phyloP scores from a whole-genome alignment of 2,113 vertebrate species.

The Syrmaticus mikado region DNA sequence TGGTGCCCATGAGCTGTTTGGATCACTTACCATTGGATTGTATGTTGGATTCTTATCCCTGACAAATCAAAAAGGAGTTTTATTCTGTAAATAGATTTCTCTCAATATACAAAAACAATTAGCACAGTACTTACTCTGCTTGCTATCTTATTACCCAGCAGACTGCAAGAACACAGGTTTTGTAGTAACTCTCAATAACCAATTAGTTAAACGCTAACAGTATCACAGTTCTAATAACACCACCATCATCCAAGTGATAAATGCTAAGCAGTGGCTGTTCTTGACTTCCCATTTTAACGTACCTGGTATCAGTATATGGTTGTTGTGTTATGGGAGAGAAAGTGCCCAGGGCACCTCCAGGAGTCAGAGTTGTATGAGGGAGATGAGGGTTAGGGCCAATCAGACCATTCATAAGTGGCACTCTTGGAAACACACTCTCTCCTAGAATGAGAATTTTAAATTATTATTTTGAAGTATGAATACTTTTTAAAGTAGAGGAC shows the following conservation, averaged over 20 bases:
- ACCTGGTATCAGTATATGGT: slow-evolving; percentile 81
- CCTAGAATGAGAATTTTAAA: slow-evolving; percentile 71
- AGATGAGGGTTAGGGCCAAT: slow-evolving; percentile 84
- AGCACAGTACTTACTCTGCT: background rate
- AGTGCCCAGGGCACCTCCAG: slow-evolving; percentile 75
- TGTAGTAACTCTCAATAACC: background rate
- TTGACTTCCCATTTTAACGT: background rate
- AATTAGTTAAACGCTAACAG: background rate
- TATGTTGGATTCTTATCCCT: slow-evolving; percentile 89
- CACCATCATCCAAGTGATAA: too few species aligned
- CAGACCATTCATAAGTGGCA: slow-evolving; percentile 90
- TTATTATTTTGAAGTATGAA: background rate
- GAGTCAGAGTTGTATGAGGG: slow-evolving; percentile 75
- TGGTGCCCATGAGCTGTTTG: slow-evolving; percentile 83
- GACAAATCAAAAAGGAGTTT: slow-evolving; percentile 2
- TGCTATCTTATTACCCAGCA: background rate
- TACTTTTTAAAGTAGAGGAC: background rate
- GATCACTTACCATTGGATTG: slow-evolving; percentile 85
- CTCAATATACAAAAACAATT: background rate
- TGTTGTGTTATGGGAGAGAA: slow-evolving; percentile 85
- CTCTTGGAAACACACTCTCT: slow-evolving; percentile 84
- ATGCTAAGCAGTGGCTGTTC: background rate
- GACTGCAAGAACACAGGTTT: background rate
- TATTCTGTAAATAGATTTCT: background rate
- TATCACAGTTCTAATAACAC: background rate